Base-by-base conservation (phyloP, 2,113 vertebrate genomes). In the Crotalus horridus region DNA sequence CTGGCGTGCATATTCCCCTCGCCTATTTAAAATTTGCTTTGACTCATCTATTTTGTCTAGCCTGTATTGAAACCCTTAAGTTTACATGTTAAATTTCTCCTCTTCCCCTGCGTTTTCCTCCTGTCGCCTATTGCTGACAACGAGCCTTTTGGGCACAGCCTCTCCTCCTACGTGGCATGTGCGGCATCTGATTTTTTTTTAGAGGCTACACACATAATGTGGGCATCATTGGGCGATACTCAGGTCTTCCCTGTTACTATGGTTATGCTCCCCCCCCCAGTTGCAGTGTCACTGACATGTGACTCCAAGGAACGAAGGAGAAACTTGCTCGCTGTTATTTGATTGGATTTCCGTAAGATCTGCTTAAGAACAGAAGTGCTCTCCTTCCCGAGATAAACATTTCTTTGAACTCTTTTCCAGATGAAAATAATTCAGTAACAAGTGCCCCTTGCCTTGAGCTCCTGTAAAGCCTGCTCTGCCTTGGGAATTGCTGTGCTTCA, bases 351-450 rank as follows among this genome's bases (percentile, higher is more conserved):
- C 81, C 92, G 92, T 95, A 91, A 91, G 89, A 92, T 91, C 64
- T 95, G 91, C 91, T 93, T 89, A 88, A 94, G 94, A 96, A 92
- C 1, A 90, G 46, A 92, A 94, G 89, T 95, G 21, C 94, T 92
- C 96, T 96, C 94, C 26, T 0, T 0, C 87, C 91, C 59, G 89
- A 61, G 89, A 92, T 93, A 90, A 88, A 95, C 90, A 91, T 8
- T 81, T 91, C 94, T 94, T 95, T 94, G 90, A 89, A 58, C 89
- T 90, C 95, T 91, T 93, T 3, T 0, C 46, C 6, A 0, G 94
- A 90, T 55, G 81, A 94, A 96, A 94, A 93, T 96, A 96, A 97
- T 97, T 97, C 96, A 94, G 95, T 94, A 96, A 93, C 94, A 92
- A 96, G 96, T 96, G 95, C 94, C 46, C 95, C 96, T 96, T 97